Base-by-base conservation (phyloP, 2,888 invertebrate species). In the Drosophila diplacantha region DNA sequence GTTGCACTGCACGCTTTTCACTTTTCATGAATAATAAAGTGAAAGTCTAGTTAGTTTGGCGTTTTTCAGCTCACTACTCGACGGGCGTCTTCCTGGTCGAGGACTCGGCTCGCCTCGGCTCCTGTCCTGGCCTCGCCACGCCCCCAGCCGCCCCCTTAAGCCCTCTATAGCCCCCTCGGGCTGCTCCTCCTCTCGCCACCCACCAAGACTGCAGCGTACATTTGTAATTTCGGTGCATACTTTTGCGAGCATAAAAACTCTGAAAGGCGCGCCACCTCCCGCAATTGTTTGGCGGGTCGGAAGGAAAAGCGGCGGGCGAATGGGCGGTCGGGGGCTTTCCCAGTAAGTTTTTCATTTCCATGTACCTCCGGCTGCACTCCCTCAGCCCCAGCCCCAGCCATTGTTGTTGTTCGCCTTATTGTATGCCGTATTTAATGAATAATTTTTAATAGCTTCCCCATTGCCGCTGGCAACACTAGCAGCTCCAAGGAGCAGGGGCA, bases 11-110 rank as follows among this genome's bases (percentile, higher is more conserved):
- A 70, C 71, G 78, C 81, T 75, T 78, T 78, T 78, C 81, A 78
- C 78, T 78, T 78, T 77, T 77, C 78, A 78, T 78, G 78, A 78
- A 78, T 78, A 78, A 78, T 81, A 78, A 81, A 78, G 78, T 81
- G 78, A 78, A 78, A 81, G 78, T 78, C 78, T 81, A 78, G 78
- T 78, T 81, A 73, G 78, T 77, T 69, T 69, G 69, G 69, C 67
- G 60, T 68, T 80, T 80, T 73, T 72, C 68, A 65, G 68, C 63
- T 63, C 68, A 65, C 54, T 72, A 58, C 64, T 64, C 65, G 65
- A 22, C 59, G 54, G 54, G 67, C 47, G 49, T 56, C 64, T 51
- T 56, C 50, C 64, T 66, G 53, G 47, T 39, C 35, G 38, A 58
- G 50, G 38, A 37, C 57, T 44, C 52, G 58, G 43, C 43, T 43